Evolutionary conservation across 2,113 vertebrate species (phyloP).

Genomic region (Channa argus): DNA sequence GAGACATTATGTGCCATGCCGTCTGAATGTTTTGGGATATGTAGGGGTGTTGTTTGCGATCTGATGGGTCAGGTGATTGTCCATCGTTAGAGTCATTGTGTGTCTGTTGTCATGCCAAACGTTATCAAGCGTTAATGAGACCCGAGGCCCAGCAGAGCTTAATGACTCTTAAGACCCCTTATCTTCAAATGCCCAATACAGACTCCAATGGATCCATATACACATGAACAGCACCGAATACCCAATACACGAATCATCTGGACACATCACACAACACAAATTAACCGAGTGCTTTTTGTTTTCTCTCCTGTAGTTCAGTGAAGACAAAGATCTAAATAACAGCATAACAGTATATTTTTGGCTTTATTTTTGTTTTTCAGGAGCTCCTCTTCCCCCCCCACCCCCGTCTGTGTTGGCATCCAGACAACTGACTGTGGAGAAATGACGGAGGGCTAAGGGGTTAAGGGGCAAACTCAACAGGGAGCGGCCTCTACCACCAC

Average conservation of each 20-base stretch:
- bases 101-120: conserved; percentile 71
- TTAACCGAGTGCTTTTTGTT: not conserved
- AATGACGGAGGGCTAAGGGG: conserved; percentile 74
- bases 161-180: conserved; percentile 73
- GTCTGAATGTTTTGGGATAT: conserved; percentile 44
- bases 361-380: conserved; percentile 39
- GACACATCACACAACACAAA: conserved; percentile 30
- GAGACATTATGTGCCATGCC: conserved; percentile 7
- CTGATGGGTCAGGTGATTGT: conserved; percentile 63
- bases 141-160: conserved; percentile 46
- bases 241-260: conserved; percentile 55
- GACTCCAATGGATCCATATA: conserved; percentile 51
- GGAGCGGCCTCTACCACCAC: conserved; percentile 58
- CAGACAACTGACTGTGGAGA: conserved; percentile 62
- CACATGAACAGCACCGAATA: conserved; percentile 48
- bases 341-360: not conserved
- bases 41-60: conserved; percentile 63
- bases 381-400: conserved; percentile 29
- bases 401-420: conserved; percentile 2
- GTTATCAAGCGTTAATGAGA: conserved; percentile 72
- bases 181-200: conserved; percentile 63
- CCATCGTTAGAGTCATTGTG: conserved; percentile 67
- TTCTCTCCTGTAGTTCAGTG: conserved; percentile 8
- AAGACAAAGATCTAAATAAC: conserved; percentile 10
- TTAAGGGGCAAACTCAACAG: conserved; percentile 75